These are phyloP conservation scores for Nerophis lumbriciformis DNA, from an alignment of 2,113 vertebrate genomes.

Conservation along the genomic window DNA sequence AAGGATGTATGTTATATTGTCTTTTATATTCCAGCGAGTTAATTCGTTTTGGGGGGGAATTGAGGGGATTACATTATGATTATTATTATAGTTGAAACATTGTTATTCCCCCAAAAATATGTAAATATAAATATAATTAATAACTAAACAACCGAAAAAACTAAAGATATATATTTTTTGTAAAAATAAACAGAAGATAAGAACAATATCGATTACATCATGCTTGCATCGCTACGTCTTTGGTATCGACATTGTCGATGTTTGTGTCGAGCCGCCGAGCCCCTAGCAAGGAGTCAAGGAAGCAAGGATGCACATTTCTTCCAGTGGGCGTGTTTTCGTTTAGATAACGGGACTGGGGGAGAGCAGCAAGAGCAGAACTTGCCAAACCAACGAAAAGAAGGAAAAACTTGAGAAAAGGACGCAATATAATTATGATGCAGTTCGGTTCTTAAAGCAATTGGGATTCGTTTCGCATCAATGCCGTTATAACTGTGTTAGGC, in stretches of 20 bases:
- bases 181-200: too few species aligned
- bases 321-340: slow-evolving; percentile 52
- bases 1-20: too few species aligned
- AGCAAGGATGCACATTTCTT: slow-evolving; percentile 20
- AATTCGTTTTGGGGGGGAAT: too few species aligned
- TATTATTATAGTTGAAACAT: too few species aligned
- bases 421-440: not conserved
- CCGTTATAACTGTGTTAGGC: not conserved
- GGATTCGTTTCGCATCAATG: not conserved
- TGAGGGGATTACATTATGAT: too few species aligned
- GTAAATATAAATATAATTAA: too few species aligned
- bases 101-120: too few species aligned
- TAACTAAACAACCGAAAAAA: too few species aligned
- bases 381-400: not conserved
- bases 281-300: slow-evolving; percentile 27
- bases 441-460: not conserved
- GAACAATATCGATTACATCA: too few species aligned
- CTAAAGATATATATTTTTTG: too few species aligned
- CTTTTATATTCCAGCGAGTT: too few species aligned
- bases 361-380: slow-evolving; percentile 4
- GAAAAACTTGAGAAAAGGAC: not conserved
- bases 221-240: too few species aligned
- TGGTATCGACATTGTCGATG: not conserved
- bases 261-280: slow-evolving; percentile 18
- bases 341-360: slow-evolving; percentile 44